Evolutionary conservation across 2,888 invertebrate genomes (phyloP).

Genomic region (Acleris holmiana): DNA sequence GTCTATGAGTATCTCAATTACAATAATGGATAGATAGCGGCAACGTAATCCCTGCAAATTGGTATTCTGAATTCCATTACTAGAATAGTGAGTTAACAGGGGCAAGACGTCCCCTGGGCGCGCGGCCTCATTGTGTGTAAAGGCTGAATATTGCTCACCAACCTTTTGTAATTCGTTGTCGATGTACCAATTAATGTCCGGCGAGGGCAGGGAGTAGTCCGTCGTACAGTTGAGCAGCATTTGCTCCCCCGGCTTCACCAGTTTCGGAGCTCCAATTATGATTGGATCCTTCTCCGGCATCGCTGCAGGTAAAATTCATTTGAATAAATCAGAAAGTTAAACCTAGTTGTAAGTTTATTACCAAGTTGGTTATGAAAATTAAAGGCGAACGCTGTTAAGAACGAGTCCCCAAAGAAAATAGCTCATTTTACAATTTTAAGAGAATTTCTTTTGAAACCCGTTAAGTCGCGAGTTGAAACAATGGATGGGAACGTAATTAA

Average conservation of each 20-base stretch:
- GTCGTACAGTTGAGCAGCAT: slow-evolving; percentile 76
- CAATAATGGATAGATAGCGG: slow-evolving; percentile 16
- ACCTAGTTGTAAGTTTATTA: slow-evolving; percentile 18
- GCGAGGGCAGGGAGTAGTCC: slow-evolving; percentile 74
- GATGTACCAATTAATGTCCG: slow-evolving; percentile 81
- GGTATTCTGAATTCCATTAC: slow-evolving; percentile 28
- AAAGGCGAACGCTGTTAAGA: slow-evolving; percentile 34
- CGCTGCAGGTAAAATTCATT: slow-evolving; percentile 64
- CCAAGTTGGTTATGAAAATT: slow-evolving; percentile 36
- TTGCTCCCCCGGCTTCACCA: slow-evolving; percentile 76
- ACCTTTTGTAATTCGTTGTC: slow-evolving; percentile 78
- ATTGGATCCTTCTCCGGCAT: slow-evolving; percentile 75
- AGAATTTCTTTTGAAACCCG: slow-evolving; percentile 26
- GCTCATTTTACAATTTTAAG: slow-evolving; percentile 39
- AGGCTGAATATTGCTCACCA: slow-evolving; percentile 41
- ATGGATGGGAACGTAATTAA: slow-evolving; percentile 42
- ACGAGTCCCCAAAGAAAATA: slow-evolving; percentile 38
- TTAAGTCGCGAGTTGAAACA: slow-evolving; percentile 23
- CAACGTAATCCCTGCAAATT: slow-evolving; percentile 24
- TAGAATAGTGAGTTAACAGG: slow-evolving; percentile 22
- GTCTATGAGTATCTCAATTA: slow-evolving; percentile 8
- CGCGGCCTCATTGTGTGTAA: slow-evolving; percentile 11
- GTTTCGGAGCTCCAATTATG: slow-evolving; percentile 72
- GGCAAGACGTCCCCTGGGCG: slow-evolving; percentile 20
- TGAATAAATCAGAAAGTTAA: slow-evolving; percentile 56